Evolutionary conservation across 2,113 vertebrate species (phyloP), one percentile per base, ranked within the genome.

Genomic region (Sceloporus tristichus): DNA sequence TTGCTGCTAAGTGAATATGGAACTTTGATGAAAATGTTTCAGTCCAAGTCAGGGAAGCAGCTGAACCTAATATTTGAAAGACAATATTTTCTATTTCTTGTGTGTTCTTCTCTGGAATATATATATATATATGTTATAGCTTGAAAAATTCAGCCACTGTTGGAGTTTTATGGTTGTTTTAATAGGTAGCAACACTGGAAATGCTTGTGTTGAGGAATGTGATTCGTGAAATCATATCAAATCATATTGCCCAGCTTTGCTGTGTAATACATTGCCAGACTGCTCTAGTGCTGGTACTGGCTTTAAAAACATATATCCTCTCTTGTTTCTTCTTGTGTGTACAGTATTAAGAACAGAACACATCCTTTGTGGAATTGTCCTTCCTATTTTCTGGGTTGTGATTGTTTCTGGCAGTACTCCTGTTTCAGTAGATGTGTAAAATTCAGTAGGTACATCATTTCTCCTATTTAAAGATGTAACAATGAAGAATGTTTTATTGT

Each of bases 81-180:
- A n/a, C 73, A 68, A 73, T 54, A 38, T n/a, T 2, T 40, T 9
- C 56, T 82, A 62, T 74, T 87, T 66, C 56, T 65, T 74, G 53
- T 68, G 48, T 82, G 54, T 82, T 66, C 71, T 82, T 77, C 82
- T 82, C 74, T 68, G 56, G 65, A 74, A 42, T 71, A 38, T 68
- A n/a, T 48, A 11, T 48, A n/a, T 1, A 27, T 34, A 1, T 34
- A 29, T 9, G 18, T 54, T 42, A 16, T 48, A 82, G 21, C n/a
- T 77, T 77, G 38, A 48, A 23, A 65, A 65, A 9, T 76, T 21
- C 38, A 76, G 7, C 73, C 11, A 42, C 25, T 53, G 2, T 82
- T 25, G 27, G 25, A 65, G 38, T 14, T 86, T 53, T 70, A 27
- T 68, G 66, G 62, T 79, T 48, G 4, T 53, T 68, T 78, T 85